A percentile compares a stretch with the other conserved stretches of the same genome.
These are phyloP conservation scores for Drosophila funebris DNA, from an alignment of 1,140 invertebrate genomes.

Conservation along the genomic window DNA sequence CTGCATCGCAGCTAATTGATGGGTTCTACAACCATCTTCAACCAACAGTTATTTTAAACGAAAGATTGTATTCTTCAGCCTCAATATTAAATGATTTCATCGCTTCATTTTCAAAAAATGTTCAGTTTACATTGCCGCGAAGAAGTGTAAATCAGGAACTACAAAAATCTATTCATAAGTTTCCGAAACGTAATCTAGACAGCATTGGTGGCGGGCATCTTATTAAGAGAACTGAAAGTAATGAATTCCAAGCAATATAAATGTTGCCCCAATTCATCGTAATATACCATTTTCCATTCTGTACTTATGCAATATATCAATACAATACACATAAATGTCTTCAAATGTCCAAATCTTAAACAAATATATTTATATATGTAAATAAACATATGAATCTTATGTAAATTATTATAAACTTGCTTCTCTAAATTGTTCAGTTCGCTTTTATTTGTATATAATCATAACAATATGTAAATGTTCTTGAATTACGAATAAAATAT, in stretches of 20 bases:
- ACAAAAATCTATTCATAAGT: conserved; percentile 14
- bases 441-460: neutral
- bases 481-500: neutral
- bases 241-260: conserved; percentile 27
- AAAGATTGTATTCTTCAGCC: conserved; percentile 29
- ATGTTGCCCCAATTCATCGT: neutral
- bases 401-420: neutral
- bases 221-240: conserved; percentile 53
- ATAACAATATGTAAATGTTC: neutral
- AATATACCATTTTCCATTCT: neutral
- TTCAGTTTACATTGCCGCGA: conserved; percentile 2
- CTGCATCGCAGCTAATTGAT: conserved; percentile 45
- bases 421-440: neutral
- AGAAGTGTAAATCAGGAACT: conserved; percentile 19
- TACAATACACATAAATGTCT: neutral
- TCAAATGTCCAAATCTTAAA: conserved; percentile 2
- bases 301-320: neutral
- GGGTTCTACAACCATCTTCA: conserved; percentile 42
- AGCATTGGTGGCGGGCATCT: conserved; percentile 69
- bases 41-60: conserved; percentile 22
- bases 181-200: conserved; percentile 61
- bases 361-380: neutral
- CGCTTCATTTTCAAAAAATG: conserved; percentile 38
- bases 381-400: neutral
- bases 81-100: conserved; percentile 53